These are phyloP conservation scores for Zootermopsis nevadensis DNA, from an alignment of 2,888 invertebrate genomes.

Conservation along the genomic window DNA sequence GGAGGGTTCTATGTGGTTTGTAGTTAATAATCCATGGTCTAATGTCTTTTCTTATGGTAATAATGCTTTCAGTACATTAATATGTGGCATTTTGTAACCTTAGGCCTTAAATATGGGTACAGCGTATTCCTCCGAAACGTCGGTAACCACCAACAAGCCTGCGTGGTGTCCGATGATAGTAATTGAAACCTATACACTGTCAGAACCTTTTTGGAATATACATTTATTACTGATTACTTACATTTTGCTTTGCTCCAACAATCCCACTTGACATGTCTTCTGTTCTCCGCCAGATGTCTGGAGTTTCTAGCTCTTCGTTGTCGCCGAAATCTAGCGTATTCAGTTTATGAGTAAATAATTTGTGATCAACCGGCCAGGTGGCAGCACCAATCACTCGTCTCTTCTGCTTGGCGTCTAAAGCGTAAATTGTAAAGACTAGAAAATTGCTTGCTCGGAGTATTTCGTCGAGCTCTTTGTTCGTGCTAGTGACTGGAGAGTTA, in stretches of 20 bases:
- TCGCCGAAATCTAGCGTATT: slow-evolving; percentile 52
- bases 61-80: too few species aligned
- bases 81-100: too few species aligned
- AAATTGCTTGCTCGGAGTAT: slow-evolving; percentile 74
- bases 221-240: neutral
- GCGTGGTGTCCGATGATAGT: too few species aligned
- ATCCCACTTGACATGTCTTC: slow-evolving; percentile 75
- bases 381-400: slow-evolving; percentile 70
- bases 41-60: too few species aligned
- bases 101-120: too few species aligned
- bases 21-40: too few species aligned
- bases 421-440: slow-evolving; percentile 76
- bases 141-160: too few species aligned
- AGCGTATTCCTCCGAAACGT: too few species aligned
- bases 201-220: too few species aligned
- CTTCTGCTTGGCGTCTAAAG: slow-evolving; percentile 56
- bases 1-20: too few species aligned
- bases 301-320: slow-evolving; percentile 70
- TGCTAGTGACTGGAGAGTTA: neutral
- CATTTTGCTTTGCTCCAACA: slow-evolving; percentile 1
- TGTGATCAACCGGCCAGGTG: slow-evolving; percentile 72
- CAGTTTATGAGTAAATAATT: slow-evolving; percentile 21
- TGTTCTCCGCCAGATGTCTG: slow-evolving; percentile 77
- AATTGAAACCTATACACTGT: too few species aligned
- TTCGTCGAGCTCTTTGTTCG: slow-evolving; percentile 61